Percentiles rank a stretch among this genome's conserved stretches.
Evolutionary conservation across 2,888 invertebrate species (phyloP).

Genomic region (Orthosia gracilis): DNA sequence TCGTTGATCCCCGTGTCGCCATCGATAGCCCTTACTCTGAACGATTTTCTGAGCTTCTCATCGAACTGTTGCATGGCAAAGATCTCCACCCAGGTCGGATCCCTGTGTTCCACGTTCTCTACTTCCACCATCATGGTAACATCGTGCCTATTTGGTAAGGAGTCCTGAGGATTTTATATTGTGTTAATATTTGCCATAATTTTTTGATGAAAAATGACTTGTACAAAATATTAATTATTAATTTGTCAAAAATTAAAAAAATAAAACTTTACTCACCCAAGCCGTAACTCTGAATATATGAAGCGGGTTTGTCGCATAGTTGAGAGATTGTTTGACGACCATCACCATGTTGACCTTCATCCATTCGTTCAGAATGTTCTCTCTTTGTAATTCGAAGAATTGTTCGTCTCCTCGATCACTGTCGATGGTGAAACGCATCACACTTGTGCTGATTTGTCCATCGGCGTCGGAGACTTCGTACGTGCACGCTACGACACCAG

Average conservation of each 20-base stretch:
- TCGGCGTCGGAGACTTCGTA: conserved; percentile 85
- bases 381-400: conserved; percentile 81
- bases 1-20: conserved; percentile 92
- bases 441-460: conserved; percentile 84
- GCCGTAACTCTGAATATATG: conserved; percentile 91
- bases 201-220: neutral
- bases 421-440: conserved; percentile 82
- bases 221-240: no score
- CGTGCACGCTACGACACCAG: conserved; percentile 79
- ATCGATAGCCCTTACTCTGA: conserved; percentile 90
- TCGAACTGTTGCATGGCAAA: conserved; percentile 90
- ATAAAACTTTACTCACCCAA: conserved; percentile 81
- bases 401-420: conserved; percentile 82
- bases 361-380: conserved; percentile 73
- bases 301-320: conserved; percentile 87
- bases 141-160: conserved; percentile 82
- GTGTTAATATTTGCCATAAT: neutral
- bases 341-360: conserved; percentile 82
- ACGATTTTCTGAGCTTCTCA: conserved; percentile 87
- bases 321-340: conserved; percentile 75
- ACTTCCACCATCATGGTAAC: conserved; percentile 90
- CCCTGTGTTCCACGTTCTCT: conserved; percentile 90
- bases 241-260: no score
- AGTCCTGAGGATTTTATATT: conserved; percentile 77
- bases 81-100: conserved; percentile 91